These are phyloP conservation scores for Rhopalosiphum nymphaeae DNA, from an alignment of 2,888 invertebrate species.

Conservation along the genomic window DNA sequence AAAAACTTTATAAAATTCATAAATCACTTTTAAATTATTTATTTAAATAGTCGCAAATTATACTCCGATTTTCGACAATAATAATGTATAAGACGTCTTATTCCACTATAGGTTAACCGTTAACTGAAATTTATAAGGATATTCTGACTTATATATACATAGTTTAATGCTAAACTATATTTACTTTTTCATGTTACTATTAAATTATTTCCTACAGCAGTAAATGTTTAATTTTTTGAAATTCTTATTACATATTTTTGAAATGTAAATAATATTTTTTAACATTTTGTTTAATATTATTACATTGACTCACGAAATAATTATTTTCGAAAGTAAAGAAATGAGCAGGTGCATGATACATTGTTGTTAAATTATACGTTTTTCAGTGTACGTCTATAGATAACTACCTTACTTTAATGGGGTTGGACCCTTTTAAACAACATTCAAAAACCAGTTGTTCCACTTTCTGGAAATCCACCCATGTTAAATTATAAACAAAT, in stretches of 20 bases:
- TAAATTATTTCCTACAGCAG: neutral
- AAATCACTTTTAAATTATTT: neutral
- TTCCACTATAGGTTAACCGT: neutral
- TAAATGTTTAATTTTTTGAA: neutral
- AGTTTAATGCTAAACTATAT: neutral
- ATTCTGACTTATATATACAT: neutral
- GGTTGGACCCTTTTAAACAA: conserved; percentile 63
- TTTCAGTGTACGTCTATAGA: conserved; percentile 29
- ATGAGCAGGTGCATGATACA: conserved; percentile 37
- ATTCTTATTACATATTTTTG: neutral
- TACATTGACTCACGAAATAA: conserved; percentile 35
- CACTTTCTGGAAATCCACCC: conserved; percentile 52
- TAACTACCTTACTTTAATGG: conserved; percentile 29
- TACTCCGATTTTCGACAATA: neutral
- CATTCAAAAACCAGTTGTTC: conserved; percentile 63
- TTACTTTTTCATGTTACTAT: neutral
- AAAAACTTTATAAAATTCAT: neutral
- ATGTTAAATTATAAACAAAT: conserved; percentile 23
- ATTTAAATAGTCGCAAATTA: neutral
- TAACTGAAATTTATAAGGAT: neutral
- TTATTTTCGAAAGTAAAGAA: conserved; percentile 58
- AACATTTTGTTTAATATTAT: conserved; percentile 27
- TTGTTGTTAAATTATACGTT: conserved; percentile 58
- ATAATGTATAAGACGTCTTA: neutral
- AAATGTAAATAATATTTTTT: neutral